These are phyloP conservation scores for Sebastes cheni DNA, from an alignment of 2,797 vertebrate species.

Conservation along the genomic window DNA sequence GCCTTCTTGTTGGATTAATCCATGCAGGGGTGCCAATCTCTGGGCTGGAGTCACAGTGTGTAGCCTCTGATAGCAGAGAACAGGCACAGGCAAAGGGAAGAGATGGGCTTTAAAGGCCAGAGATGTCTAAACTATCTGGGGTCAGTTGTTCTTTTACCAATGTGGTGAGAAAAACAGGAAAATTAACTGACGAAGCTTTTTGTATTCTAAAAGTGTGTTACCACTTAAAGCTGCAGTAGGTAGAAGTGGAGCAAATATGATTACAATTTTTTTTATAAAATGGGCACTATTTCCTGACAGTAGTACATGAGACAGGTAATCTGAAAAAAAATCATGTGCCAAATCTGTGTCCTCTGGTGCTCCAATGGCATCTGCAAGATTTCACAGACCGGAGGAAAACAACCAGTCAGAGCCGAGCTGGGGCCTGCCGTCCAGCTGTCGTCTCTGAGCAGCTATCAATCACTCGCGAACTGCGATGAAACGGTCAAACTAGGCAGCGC, in stretches of 20 bases:
- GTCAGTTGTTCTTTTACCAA: background rate
- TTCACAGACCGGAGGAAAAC: too few relatives aligned
- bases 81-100: background rate
- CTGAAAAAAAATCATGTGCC: too few relatives aligned
- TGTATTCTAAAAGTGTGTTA: background rate
- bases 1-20: constrained; percentile 69
- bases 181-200: background rate
- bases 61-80: constrained; percentile 33
- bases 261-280: too few relatives aligned
- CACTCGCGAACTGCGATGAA: too few relatives aligned
- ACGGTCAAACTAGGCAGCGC: too few relatives aligned
- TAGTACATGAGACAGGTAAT: too few relatives aligned
- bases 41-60: constrained; percentile 35
- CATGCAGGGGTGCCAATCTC: constrained; percentile 58
- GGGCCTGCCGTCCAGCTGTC: too few relatives aligned
- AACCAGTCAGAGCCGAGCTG: too few relatives aligned
- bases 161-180: background rate
- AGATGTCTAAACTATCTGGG: constrained; percentile 2
- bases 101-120: constrained; percentile 26
- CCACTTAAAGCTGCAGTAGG: background rate
- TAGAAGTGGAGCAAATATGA: background rate
- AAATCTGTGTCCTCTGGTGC: too few relatives aligned
- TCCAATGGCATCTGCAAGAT: too few relatives aligned
- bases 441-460: too few relatives aligned
- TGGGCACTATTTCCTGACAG: too few relatives aligned